A percentile compares a stretch with the other conserved stretches of the same genome.
Conservation (phyloP, 2,113 vertebrate genomes). For the Psittacus erithacus region DNA sequence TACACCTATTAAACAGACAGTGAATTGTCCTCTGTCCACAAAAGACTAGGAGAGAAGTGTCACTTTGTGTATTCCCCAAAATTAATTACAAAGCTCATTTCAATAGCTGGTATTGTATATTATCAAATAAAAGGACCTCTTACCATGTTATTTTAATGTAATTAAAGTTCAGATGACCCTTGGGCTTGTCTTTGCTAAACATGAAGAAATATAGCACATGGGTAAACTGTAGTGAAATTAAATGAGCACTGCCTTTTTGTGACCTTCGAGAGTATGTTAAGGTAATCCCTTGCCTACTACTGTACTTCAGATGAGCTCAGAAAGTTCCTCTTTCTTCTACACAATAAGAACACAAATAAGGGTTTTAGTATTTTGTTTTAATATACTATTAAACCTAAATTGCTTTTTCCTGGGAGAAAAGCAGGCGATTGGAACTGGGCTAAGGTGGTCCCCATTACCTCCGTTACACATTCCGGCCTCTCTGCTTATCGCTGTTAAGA, state of each 20-base stretch:
- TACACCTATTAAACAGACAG: background rate
- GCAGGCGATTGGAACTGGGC: background rate
- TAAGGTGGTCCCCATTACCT: background rate
- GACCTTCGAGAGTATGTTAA: background rate
- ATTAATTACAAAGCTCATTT: constrained; percentile 7
- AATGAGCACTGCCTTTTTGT: background rate
- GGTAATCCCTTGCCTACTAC: background rate
- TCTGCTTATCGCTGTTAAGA: background rate
- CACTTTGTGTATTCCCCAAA: constrained; percentile 28
- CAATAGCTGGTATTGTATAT: background rate
- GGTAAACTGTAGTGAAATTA: background rate
- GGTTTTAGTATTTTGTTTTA: background rate
- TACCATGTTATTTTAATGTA: background rate
- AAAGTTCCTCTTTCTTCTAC: background rate
- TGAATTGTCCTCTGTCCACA: constrained; percentile 12
- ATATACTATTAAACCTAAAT: constrained; percentile 10
- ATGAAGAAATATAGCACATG: background rate
- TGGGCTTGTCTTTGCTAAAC: constrained; percentile 11
- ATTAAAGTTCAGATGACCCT: constrained; percentile 21
- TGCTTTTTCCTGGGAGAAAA: constrained; percentile 12
- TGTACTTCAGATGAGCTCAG: background rate
- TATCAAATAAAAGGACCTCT: constrained; percentile 20
- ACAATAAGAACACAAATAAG: background rate
- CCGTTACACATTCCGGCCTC: background rate
- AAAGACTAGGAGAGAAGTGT: background rate